Base-by-base conservation (phyloP, 2,797 vertebrate species). In the Aratinga solstitialis region DNA sequence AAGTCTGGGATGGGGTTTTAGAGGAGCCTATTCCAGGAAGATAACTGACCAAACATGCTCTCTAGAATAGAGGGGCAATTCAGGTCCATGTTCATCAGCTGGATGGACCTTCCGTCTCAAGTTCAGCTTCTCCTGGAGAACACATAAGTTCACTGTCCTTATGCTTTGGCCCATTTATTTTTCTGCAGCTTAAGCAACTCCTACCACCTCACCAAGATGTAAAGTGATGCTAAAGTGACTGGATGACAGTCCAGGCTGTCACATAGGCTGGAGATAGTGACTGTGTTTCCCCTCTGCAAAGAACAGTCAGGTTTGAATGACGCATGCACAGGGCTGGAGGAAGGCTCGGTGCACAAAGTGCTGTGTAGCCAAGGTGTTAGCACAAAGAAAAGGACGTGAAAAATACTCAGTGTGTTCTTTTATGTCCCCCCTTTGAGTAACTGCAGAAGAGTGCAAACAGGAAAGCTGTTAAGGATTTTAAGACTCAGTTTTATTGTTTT, bases 391-490 rank as follows among this genome's bases (percentile, higher is more conserved):
- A 20, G 43, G 63, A 42, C 32, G 21, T 21, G 71, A 76, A 82
- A 87, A 85, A 9, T 38, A 6, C 23, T 10, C 22, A 40, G 27
- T 43, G 19, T 59, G 26, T 80, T 66, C 4, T 24, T 77, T 72
- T 65, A 16, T 89, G 53, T 53, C 1, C 36, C 48, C 26, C 7
- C 21, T 72, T 87, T 68, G 75, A 85, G 30, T 92, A 75, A 80
- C 66, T 75, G 45, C 65, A 29, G 42, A 92, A 77, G 13, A 80
- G 13, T 29, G 48, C 26, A 45, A 89, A 51, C 45, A 65, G 47
- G 34, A 87, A 92, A 87, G 76, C 81, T 62, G 20, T 84, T 85
- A 85, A 85, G 68, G 38, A 68, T 75, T 95, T 95, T 71, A 92
- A 89, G 43, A 76, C n/a, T 78, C 47, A 15, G 29, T 34, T 87